A percentile compares a stretch with the other conserved stretches of the same genome.
phyloP scores from a whole-genome alignment of 1,140 invertebrate species.

The Eurytemora carolleeae region DNA sequence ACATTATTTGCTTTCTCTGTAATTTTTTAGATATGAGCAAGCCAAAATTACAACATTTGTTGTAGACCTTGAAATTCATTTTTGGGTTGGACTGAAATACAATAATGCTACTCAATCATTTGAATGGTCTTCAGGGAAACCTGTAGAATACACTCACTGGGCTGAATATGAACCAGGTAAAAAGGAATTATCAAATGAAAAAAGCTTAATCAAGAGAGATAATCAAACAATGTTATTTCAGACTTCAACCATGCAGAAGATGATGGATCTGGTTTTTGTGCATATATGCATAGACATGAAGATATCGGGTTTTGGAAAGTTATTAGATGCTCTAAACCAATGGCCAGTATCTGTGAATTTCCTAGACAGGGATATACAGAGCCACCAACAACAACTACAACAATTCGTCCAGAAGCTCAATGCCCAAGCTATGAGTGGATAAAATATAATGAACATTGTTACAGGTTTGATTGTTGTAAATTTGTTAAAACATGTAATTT shows the following conservation, averaged over 20 bases:
- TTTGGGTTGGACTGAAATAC: not conserved
- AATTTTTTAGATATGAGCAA: not conserved
- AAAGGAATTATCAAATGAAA: too few species aligned
- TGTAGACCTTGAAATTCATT: not conserved
- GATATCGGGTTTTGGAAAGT: not conserved
- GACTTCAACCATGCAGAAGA: too few species aligned
- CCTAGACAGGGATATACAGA: not conserved
- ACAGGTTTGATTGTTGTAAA: too few species aligned
- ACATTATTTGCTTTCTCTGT: too few species aligned
- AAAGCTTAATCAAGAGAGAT: too few species aligned
- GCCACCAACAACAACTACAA: not conserved
- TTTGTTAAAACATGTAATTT: too few species aligned
- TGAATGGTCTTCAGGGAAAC: not conserved
- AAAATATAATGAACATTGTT: not conserved
- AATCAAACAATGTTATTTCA: too few species aligned
- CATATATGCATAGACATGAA: not conserved
- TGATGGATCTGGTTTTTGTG: not conserved
- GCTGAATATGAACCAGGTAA: not conserved
- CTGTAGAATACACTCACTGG: not conserved
- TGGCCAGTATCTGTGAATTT: not conserved
- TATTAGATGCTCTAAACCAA: not conserved
- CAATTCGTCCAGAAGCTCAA: not conserved
- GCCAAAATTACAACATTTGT: not conserved
- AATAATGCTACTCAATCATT: not conserved
- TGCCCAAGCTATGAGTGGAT: not conserved